Percentiles rank a stretch among this genome's conserved stretches.
These are phyloP conservation scores for Bufotes viridis DNA, from an alignment of 2,797 vertebrate species.

Conservation along the genomic window DNA sequence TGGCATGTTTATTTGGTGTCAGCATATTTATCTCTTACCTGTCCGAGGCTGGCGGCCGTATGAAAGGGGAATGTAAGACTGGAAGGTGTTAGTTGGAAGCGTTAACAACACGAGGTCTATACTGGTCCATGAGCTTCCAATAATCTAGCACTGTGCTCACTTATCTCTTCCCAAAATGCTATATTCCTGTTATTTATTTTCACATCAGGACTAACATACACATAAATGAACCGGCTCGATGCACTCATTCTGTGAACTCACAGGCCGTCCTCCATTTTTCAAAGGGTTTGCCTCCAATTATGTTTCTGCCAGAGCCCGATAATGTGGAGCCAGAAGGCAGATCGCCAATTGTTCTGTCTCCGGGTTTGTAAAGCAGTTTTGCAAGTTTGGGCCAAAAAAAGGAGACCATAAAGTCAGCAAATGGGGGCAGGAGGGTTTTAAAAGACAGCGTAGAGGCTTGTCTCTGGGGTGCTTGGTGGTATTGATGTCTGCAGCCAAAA, in stretches of 20 bases:
- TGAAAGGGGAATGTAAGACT: slow-evolving; percentile 13
- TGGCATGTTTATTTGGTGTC: slow-evolving; percentile 28
- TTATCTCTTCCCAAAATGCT: slow-evolving; percentile 40
- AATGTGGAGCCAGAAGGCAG: slow-evolving; percentile 50
- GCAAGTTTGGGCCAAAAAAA: slow-evolving; percentile 26
- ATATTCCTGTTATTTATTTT: slow-evolving; percentile 54
- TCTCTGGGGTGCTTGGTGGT: slow-evolving; percentile 39
- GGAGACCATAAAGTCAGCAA: slow-evolving; percentile 52
- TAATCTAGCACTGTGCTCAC: slow-evolving; percentile 42
- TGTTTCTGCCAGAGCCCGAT: slow-evolving; percentile 47
- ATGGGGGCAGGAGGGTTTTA: slow-evolving; percentile 29
- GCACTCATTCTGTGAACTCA: slow-evolving; percentile 37
- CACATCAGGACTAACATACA: slow-evolving; percentile 30
- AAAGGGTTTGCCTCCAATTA: slow-evolving; percentile 42
- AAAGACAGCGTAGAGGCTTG: slow-evolving; percentile 43
- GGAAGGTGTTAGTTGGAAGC: background rate
- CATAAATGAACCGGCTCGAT: slow-evolving; percentile 29
- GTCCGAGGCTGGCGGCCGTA: background rate
- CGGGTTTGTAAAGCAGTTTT: slow-evolving; percentile 47
- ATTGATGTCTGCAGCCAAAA: slow-evolving; percentile 53
- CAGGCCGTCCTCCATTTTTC: slow-evolving; percentile 34
- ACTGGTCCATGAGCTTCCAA: slow-evolving; percentile 19
- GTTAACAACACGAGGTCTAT: slow-evolving; percentile 43
- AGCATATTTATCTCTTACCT: slow-evolving; percentile 35
- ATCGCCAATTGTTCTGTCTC: slow-evolving; percentile 60